Evolutionary conservation across 2,888 invertebrate species (phyloP), one percentile per base, ranked within the genome.

Genomic region (Pseudoips prasinana): DNA sequence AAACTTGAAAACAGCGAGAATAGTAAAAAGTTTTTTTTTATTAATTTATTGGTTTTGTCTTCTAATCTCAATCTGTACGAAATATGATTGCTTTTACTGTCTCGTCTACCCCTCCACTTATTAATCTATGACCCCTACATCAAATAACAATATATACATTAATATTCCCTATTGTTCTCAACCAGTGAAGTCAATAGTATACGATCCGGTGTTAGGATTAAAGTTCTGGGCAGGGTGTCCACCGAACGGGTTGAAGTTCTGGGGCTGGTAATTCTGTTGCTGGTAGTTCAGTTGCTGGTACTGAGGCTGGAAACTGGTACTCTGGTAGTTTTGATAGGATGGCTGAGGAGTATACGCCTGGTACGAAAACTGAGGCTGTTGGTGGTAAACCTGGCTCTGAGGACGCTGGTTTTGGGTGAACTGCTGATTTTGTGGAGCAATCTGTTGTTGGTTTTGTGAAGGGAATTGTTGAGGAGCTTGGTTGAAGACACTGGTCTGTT

Each of bases 191-290:
- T 93, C 92, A 47, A 95, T 92, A 46, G 93, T 91, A 75, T 96
- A 96, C 3, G 95, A 95, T 8, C 95, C 95, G 39, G 92, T 91
- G 66, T 85, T 91, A 24, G 94, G 91, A 64, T 95, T 93, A 44
- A 94, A 90, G 64, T 94, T 94, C 46, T 91, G 90, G 0, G 94
- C 92, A 0, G 95, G 94, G 73, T 94, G 94, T 8, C 93, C 92
- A 30, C 84, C 65, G 63, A 91, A 92, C 7, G 89, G 86, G 50
- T n/a, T n/a, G 44, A 27, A 22, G n/a, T 61, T 70, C 25, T 73
- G 67, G 76, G 73, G 45, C 78, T 83, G 64, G 31, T 71, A 62
- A 2, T 76, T 76, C 45, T 83, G 85, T 5, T 38, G 46, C 39
- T 77, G 75, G 34, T 75, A 73, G 41, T 61, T 69, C 29, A 73